These are phyloP conservation scores for Marcusenius ussheri DNA, from an alignment of 2,113 vertebrate species.

Conservation along the genomic window DNA sequence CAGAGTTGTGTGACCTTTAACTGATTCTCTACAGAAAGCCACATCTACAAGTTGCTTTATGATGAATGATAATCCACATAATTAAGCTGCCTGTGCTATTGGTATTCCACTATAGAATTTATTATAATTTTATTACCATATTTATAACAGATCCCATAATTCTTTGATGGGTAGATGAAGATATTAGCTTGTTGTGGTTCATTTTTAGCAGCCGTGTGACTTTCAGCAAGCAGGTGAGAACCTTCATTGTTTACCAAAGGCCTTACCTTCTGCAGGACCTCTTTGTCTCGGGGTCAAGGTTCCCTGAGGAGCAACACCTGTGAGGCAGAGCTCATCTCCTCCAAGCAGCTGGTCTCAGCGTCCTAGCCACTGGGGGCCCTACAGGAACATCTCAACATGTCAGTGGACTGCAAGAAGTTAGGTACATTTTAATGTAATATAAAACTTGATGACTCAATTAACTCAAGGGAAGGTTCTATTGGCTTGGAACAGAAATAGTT, in stretches of 20 bases:
- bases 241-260: background rate
- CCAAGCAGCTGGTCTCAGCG: background rate
- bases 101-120: background rate
- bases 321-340: background rate
- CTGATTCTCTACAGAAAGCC: background rate
- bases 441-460: background rate
- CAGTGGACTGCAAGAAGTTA: background rate
- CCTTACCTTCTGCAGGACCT: background rate
- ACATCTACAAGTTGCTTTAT: background rate
- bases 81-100: background rate
- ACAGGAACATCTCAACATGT: background rate
- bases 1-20: background rate
- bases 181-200: background rate
- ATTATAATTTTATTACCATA: background rate
- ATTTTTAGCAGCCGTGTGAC: background rate
- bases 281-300: background rate
- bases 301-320: background rate
- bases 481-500: background rate
- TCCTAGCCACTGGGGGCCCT: background rate
- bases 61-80: background rate
- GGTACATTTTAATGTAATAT: background rate
- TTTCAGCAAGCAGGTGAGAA: background rate
- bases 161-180: background rate
- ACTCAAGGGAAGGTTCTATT: background rate
- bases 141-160: background rate